Conservation (phyloP, 2,888 invertebrate genomes). For the Limnephilus lunatus region DNA sequence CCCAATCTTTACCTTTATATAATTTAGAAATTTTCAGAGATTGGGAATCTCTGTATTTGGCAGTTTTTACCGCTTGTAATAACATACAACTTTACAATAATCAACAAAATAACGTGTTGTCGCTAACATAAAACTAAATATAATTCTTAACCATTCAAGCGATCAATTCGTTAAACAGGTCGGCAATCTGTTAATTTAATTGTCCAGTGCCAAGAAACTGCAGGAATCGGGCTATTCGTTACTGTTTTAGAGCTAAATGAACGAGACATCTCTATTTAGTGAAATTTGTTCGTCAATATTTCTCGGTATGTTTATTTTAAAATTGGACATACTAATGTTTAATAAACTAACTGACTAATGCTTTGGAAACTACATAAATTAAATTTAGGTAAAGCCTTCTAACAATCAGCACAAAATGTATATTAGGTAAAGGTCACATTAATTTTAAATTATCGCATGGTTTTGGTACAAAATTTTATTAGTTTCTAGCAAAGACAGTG, state of each 20-base stretch:
- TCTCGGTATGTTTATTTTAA: neutral
- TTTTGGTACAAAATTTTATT: constrained; percentile 22
- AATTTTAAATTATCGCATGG: neutral
- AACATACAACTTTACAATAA: neutral
- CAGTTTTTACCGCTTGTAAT: neutral
- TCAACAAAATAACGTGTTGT: neutral
- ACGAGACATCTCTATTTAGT: neutral
- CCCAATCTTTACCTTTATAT: neutral
- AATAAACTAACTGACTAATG: neutral
- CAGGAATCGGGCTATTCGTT: neutral
- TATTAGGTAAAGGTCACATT: neutral
- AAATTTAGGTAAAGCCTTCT: neutral
- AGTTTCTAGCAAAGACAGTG: neutral
- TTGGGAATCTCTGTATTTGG: neutral
- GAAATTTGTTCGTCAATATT: neutral
- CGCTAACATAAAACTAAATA: neutral
- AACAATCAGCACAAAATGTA: constrained; percentile 23
- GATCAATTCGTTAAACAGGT: neutral
- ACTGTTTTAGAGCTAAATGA: neutral
- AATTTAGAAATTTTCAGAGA: neutral
- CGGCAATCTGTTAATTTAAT: neutral
- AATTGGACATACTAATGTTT: neutral
- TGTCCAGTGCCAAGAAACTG: neutral
- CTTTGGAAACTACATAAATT: neutral
- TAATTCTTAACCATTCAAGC: neutral